Conservation (phyloP, 2,113 vertebrate species). For the Platysternon megacephalum region DNA sequence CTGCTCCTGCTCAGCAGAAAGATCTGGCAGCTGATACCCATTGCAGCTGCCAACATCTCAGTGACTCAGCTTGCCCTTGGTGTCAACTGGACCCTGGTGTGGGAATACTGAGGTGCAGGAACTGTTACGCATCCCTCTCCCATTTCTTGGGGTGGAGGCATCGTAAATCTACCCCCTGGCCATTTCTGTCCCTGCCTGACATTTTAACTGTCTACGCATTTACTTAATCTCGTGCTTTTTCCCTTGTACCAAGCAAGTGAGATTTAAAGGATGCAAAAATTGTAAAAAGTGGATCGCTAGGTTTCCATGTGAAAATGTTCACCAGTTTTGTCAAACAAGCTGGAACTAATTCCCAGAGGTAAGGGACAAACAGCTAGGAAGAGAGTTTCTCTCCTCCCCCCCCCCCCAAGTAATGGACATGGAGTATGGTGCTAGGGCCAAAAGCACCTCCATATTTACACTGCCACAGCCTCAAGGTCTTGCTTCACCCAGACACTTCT, state of each 20-base stretch:
- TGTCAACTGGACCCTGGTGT: rapidly evolving
- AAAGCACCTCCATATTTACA: background rate
- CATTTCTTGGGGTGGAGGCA: background rate
- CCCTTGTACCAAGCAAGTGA: background rate
- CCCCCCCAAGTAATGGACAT: background rate
- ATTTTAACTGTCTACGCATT: background rate
- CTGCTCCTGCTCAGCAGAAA: rapidly evolving
- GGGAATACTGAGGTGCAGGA: background rate
- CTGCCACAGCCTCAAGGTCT: rapidly evolving
- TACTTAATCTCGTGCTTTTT: background rate
- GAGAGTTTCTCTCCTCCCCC: background rate
- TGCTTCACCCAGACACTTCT: background rate
- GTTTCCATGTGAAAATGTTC: background rate
- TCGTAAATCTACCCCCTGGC: rapidly evolving
- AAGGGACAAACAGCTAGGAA: background rate
- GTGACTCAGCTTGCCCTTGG: background rate
- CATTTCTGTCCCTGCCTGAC: background rate
- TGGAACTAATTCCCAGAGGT: background rate
- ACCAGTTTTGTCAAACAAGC: background rate
- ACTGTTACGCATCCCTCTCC: background rate
- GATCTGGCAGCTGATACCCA: background rate
- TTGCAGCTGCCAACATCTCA: background rate
- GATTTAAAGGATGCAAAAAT: background rate
- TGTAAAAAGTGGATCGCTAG: background rate
- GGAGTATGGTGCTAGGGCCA: background rate